phyloP scores from a whole-genome alignment of 1,140 invertebrate genomes.

The Eumaeus atala region DNA sequence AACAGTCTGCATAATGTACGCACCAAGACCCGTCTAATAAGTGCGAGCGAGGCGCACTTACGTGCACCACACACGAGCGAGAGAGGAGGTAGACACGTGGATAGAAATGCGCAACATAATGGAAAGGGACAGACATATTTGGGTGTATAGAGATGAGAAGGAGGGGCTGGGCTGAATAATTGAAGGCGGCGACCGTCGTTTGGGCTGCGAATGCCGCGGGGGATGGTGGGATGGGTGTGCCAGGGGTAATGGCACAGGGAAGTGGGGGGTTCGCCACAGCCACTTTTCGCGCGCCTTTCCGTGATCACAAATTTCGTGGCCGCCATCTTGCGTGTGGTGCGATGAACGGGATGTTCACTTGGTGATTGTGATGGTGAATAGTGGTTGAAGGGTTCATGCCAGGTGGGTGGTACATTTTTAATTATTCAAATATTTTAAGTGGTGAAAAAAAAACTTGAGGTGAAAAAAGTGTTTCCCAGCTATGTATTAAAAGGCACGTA shows the following conservation, averaged over 20 bases:
- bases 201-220: constrained; percentile 44
- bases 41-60: constrained; percentile 33
- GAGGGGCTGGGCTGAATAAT: constrained; percentile 51
- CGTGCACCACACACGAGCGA: constrained; percentile 4
- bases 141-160: constrained; percentile 24
- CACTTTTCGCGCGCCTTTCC: constrained; percentile 55
- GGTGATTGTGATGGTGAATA: constrained; percentile 27
- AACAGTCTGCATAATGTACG: constrained; percentile 62
- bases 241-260: constrained; percentile 10
- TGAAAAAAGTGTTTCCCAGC: no score
- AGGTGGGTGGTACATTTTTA: constrained; percentile 5
- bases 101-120: constrained; percentile 52
- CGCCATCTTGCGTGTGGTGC: constrained; percentile 47
- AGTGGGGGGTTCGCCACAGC: constrained; percentile 33
- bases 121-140: constrained; percentile 35
- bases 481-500: no score
- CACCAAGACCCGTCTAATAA: constrained; percentile 44
- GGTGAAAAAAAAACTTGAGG: no score
- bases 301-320: constrained; percentile 52
- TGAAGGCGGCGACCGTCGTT: constrained; percentile 56
- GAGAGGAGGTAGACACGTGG: constrained; percentile 17
- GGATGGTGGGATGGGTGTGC: constrained; percentile 17
- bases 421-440: neutral
- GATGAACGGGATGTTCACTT: constrained; percentile 43
- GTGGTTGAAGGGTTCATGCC: constrained; percentile 15